Conservation (phyloP, 2,113 vertebrate genomes). For the Anoplopoma fimbria region DNA sequence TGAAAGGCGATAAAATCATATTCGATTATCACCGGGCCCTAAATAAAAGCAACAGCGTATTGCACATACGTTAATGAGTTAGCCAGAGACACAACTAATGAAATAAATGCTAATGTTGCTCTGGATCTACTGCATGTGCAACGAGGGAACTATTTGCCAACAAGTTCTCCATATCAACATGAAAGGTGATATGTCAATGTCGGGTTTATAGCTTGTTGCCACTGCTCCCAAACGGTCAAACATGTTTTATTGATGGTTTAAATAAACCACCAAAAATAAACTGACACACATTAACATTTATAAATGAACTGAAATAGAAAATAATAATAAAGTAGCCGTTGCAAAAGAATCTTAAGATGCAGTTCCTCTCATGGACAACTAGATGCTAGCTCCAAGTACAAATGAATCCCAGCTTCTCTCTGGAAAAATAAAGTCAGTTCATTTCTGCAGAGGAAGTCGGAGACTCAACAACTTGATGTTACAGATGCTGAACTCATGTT, state of each 20-base stretch:
- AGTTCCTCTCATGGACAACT: not conserved
- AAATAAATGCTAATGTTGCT: not conserved
- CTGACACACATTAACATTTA: not conserved
- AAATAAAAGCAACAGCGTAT: not conserved
- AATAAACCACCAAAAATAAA: not conserved
- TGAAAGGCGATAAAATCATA: not conserved
- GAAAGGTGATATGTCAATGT: not conserved
- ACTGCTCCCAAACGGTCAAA: no score
- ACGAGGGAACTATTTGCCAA: no score
- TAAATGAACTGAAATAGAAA: not conserved
- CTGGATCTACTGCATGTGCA: not conserved
- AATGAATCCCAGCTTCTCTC: not conserved
- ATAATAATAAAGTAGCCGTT: not conserved
- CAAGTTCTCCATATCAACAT: no score
- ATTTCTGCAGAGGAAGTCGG: not conserved
- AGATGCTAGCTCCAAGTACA: not conserved
- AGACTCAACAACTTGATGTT: not conserved
- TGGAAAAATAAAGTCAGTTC: not conserved
- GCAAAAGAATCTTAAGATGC: not conserved
- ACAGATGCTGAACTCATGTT: not conserved
- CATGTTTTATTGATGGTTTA: not conserved
- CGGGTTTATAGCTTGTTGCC: no score
- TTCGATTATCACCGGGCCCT: not conserved
- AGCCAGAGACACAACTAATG: not conserved
- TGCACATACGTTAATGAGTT: not conserved